phyloP scores from a whole-genome alignment of 2,113 vertebrate species.

The Seriola dumerili region DNA sequence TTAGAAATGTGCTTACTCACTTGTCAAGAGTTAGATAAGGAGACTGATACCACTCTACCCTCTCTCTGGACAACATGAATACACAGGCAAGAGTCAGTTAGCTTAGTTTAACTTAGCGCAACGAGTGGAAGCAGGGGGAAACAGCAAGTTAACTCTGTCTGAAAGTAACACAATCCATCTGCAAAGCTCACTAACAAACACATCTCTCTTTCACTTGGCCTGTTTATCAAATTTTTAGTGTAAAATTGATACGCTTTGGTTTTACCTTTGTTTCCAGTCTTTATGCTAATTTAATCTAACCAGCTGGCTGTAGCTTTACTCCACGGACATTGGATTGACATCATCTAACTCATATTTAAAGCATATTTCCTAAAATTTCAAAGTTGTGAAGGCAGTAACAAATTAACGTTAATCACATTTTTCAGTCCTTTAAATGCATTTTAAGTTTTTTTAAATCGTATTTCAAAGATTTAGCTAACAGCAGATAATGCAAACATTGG shows the following conservation, averaged over 20 bases:
- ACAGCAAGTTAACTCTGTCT: neutral
- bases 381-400: neutral
- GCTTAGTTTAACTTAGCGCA: conserved; percentile 16
- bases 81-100: neutral
- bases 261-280: neutral
- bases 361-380: neutral
- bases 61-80: neutral
- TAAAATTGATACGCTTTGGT: neutral
- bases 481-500: neutral
- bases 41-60: neutral
- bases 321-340: neutral
- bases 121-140: neutral
- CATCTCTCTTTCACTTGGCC: neutral
- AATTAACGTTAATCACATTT: neutral
- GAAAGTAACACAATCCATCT: neutral
- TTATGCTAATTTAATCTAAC: conserved; percentile 10
- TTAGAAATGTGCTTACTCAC: too few species aligned
- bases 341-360: neutral
- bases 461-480: neutral
- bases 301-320: neutral
- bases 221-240: neutral
- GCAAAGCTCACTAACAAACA: neutral
- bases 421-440: neutral
- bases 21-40: neutral
- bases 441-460: neutral